phyloP scores from a whole-genome alignment of 2,888 invertebrate genomes.

The Lasioglossum morio region DNA sequence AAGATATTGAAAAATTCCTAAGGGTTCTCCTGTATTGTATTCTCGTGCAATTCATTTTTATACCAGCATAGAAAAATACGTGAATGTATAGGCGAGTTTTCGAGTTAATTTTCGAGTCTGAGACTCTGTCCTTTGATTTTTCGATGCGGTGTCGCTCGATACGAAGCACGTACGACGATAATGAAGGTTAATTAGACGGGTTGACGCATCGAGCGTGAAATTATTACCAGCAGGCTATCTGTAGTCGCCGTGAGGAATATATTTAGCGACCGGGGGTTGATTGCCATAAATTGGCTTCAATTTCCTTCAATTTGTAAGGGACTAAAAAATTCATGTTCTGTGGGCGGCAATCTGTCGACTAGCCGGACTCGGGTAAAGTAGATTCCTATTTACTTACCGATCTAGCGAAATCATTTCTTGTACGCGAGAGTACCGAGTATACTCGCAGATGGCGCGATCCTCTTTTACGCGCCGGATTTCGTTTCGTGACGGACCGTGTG shows the following conservation, averaged over 20 bases:
- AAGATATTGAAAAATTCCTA: not conserved
- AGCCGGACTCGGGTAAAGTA: constrained; percentile 38
- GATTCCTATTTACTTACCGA: not conserved
- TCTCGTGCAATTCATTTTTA: not conserved
- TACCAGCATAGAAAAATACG: not conserved
- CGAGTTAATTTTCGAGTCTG: not conserved
- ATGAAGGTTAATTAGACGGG: constrained; percentile 72
- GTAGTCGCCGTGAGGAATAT: constrained; percentile 52
- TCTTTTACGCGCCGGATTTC: not conserved
- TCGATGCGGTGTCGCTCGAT: constrained; percentile 13
- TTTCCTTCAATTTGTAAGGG: constrained; percentile 73
- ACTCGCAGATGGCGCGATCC: constrained; percentile 29
- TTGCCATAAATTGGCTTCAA: constrained; percentile 79
- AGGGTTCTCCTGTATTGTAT: not conserved
- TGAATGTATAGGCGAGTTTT: not conserved
- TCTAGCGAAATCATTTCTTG: too few species aligned
- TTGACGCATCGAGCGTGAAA: constrained; percentile 70
- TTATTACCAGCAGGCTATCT: constrained; percentile 65
- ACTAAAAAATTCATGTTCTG: constrained; percentile 48
- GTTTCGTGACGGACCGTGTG: constrained; percentile 6
- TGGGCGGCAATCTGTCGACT: constrained; percentile 69
- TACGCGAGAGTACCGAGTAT: not conserved
- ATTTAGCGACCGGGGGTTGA: constrained; percentile 64
- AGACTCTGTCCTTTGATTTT: not conserved
- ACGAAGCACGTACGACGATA: constrained; percentile 56